A percentile compares a stretch with the other conserved stretches of the same genome.
phyloP scores from a whole-genome alignment of 2,888 invertebrate species.

The Thereva unica region DNA sequence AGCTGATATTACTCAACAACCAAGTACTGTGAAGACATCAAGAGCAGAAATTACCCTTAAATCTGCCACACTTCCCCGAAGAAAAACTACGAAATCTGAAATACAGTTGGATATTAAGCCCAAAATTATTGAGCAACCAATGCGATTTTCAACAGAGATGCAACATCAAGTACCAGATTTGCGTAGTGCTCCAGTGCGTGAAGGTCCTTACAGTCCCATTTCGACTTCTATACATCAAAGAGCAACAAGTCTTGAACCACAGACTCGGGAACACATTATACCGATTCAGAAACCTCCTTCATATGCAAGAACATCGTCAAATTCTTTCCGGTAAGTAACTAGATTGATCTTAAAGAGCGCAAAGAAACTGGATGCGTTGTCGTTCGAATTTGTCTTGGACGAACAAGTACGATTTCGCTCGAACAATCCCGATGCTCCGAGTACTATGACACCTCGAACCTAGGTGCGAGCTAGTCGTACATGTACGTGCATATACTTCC shows the following conservation, averaged over 20 bases:
- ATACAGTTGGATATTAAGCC: conserved; percentile 64
- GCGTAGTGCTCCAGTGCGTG: conserved; percentile 57
- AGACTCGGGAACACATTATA: conserved; percentile 68
- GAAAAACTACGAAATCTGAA: conserved; percentile 68
- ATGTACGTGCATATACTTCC: too few relatives aligned
- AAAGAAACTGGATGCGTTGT: too few relatives aligned
- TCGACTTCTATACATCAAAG: conserved; percentile 55
- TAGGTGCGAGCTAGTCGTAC: too few relatives aligned
- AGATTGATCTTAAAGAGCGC: background rate
- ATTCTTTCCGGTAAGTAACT: conserved; percentile 36
- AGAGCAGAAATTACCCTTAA: conserved; percentile 69
- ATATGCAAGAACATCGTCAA: conserved; percentile 54
- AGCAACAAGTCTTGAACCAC: conserved; percentile 63
- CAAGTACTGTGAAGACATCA: conserved; percentile 61
- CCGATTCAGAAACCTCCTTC: conserved; percentile 64
- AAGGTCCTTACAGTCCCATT: conserved; percentile 55
- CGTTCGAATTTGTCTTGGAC: too few relatives aligned
- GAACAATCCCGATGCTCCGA: too few relatives aligned
- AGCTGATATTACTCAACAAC: conserved; percentile 30
- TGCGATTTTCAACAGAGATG: conserved; percentile 66
- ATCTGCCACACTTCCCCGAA: conserved; percentile 68
- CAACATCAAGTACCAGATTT: conserved; percentile 62
- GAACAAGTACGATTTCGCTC: too few relatives aligned
- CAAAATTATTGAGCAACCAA: conserved; percentile 53
- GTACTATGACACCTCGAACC: too few relatives aligned